phyloP scores from a whole-genome alignment of 1,140 invertebrate species.

The Apocrypta bakeri region DNA sequence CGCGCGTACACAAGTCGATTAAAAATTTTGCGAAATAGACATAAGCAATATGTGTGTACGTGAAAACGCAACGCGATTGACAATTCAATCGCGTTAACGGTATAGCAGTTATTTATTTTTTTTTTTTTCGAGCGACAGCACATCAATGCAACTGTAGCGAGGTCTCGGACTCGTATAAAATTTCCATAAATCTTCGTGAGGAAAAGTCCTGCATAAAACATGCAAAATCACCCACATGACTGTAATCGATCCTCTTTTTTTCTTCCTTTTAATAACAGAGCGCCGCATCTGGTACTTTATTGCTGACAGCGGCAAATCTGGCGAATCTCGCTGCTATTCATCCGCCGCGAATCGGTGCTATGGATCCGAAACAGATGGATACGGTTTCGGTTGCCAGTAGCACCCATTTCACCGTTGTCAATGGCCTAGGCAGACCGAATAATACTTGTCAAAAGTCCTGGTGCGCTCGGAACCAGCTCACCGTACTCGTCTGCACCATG shows the following conservation, averaged over 20 bases:
- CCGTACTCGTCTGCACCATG: slow-evolving; percentile 86
- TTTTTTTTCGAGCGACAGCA: no score
- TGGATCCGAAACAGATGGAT: slow-evolving; percentile 74
- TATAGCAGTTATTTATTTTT: no score
- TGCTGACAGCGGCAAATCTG: slow-evolving; percentile 85
- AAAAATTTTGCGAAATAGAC: no score
- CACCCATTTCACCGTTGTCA: slow-evolving; percentile 89
- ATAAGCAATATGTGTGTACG: no score
- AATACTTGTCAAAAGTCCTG: slow-evolving; percentile 77
- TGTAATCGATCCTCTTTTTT: background rate
- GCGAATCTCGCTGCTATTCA: slow-evolving; percentile 80
- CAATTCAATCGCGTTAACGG: no score
- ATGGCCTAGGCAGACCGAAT: slow-evolving; percentile 81
- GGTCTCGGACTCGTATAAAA: background rate
- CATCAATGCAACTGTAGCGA: background rate
- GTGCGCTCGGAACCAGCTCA: slow-evolving; percentile 85
- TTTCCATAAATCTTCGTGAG: background rate
- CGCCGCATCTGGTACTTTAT: slow-evolving; percentile 83
- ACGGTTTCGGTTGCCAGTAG: slow-evolving; percentile 86
- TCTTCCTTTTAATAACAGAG: slow-evolving; percentile 75
- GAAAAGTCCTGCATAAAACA: no score
- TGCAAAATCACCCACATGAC: no score
- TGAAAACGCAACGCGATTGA: background rate
- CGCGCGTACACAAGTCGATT: no score
- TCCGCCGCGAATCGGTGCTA: slow-evolving; percentile 70